Conservation (phyloP, 2,888 invertebrate genomes). For the Auanema sp. region DNA sequence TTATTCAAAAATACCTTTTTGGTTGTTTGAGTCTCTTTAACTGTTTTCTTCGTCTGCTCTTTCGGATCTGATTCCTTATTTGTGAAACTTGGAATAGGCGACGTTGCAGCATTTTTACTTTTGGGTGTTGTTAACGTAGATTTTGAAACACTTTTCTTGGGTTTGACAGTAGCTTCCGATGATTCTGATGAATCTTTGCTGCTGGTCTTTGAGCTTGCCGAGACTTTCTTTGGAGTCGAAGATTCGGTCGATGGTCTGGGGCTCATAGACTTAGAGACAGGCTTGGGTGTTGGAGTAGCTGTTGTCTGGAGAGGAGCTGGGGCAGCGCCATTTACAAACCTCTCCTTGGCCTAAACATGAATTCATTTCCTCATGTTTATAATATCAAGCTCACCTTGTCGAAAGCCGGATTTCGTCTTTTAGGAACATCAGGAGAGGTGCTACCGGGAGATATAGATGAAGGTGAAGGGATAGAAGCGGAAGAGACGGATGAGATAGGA, state of each 20-base stretch:
- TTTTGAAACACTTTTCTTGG: too few species aligned
- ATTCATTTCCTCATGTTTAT: neutral
- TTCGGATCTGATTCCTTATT: too few species aligned
- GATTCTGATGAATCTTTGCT: neutral
- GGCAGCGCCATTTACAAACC: conserved; percentile 9
- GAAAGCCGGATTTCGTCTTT: conserved; percentile 2
- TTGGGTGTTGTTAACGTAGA: too few species aligned
- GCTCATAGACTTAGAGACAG: too few species aligned
- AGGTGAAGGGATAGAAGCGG: conserved; percentile 37
- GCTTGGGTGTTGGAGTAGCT: conserved; percentile 4
- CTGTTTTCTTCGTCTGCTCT: too few species aligned
- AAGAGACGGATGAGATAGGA: conserved; percentile 41
- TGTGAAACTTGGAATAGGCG: too few species aligned
- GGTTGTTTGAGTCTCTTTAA: too few species aligned
- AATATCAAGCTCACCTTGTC: too few species aligned
- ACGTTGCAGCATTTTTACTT: too few species aligned
- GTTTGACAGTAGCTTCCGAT: too few species aligned
- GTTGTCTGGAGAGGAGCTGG: conserved; percentile 2
- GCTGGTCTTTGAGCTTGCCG: neutral
- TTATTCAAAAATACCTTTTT: too few species aligned
- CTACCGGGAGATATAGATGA: conserved; percentile 41
- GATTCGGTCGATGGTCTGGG: conserved; percentile 13
- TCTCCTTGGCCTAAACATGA: conserved; percentile 13
- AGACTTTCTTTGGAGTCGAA: conserved; percentile 10
- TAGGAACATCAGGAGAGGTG: conserved; percentile 31